Evolutionary conservation across 2,888 invertebrate genomes (phyloP), one percentile per base, ranked within the genome.

Genomic region (Lypha dubia): DNA sequence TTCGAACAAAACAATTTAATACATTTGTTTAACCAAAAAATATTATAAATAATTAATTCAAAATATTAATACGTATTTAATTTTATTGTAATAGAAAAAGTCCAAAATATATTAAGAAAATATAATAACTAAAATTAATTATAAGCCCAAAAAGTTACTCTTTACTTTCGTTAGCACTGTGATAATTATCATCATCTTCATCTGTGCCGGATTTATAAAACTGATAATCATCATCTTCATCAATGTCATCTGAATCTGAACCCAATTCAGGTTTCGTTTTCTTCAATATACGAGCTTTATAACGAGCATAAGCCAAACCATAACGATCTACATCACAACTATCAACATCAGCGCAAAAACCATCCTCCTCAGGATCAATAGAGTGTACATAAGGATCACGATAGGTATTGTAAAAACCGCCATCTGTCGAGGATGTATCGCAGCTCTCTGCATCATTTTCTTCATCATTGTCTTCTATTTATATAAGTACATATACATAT

Each of bases 241-340:
- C 74, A 7, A 8, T 41, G 0, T 76, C 77, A 0, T 77, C 85
- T 7, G 86, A 82, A 0, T 87, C 83, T 0, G 83, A 81, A 3
- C 84, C 87, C 6, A 85, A 86, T 5, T 85, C 80, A 1, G 67
- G 79, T 5, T 86, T 85, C 8, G 75, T 49, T n/a, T 88, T 86
- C 3, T 88, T 88, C 0, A 89, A 49, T 0, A 94, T 91, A 81
- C 91, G 93, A 0, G 94, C 94, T 90, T 95, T 95, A 88, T 95
- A 96, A 83, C 93, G 94, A 0, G 95, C 95, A 87, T 96, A 96
- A 13, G 94, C 93, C 81, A 93, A 93, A 0, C 96, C 96, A 88
- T 94, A 95, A 3, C 93, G 91, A 77, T 94, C 93, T 0, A 94
- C 94, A 89, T 95, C 95, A 65, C 89, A 89, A 74, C 90, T 91